Evolutionary conservation across 2,888 invertebrate species (phyloP).

Genomic region (Camptogramma bilineatum): DNA sequence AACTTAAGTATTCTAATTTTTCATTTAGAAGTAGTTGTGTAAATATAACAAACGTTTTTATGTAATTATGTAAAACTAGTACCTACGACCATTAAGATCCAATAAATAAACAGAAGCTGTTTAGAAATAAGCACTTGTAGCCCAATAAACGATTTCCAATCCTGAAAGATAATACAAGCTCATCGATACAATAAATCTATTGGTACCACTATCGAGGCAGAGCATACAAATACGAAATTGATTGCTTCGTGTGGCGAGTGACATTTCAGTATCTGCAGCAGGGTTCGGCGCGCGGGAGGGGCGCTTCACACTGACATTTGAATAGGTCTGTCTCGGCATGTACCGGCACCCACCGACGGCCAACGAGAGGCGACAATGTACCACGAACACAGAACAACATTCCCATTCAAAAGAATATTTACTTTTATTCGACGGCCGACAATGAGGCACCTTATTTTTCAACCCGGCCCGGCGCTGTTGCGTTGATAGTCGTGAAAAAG

Average conservation of each 20-base stretch:
- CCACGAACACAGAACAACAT: conserved; percentile 75
- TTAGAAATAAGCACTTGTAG: conserved; percentile 39
- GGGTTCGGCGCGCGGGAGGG: conserved; percentile 52
- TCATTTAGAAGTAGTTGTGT: neutral
- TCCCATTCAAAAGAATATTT: conserved; percentile 81
- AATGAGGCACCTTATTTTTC: conserved; percentile 71
- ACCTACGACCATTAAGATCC: neutral
- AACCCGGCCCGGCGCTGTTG: conserved; percentile 50
- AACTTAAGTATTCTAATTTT: conserved; percentile 4
- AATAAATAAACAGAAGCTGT: conserved; percentile 31
- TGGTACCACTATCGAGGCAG: conserved; percentile 73
- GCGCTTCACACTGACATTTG: conserved; percentile 81
- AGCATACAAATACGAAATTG: conserved; percentile 84
- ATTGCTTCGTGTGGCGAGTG: conserved; percentile 83
- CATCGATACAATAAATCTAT: conserved; percentile 75
- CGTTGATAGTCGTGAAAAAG: conserved; percentile 38
- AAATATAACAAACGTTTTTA: neutral
- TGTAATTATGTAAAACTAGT: neutral
- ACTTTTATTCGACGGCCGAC: conserved; percentile 73
- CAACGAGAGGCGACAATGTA: conserved; percentile 83
- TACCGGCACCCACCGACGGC: conserved; percentile 81
- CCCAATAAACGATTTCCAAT: conserved; percentile 45
- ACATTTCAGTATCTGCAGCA: conserved; percentile 77
- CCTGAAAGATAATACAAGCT: conserved; percentile 58
- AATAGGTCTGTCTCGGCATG: conserved; percentile 82